Conservation (phyloP, 2,888 invertebrate genomes). For the Diloba caeruleocephala region DNA sequence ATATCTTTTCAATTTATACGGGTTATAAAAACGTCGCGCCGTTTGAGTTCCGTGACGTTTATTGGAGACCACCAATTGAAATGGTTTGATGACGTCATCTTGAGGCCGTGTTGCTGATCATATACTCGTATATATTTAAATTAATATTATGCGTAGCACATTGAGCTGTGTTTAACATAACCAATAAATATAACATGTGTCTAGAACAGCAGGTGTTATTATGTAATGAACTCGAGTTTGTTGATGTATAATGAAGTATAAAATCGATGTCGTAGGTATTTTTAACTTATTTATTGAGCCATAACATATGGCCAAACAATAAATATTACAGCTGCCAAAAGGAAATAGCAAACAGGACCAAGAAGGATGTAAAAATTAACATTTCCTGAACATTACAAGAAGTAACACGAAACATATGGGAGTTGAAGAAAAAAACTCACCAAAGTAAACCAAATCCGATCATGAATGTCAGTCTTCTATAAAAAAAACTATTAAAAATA, state of each 20-base stretch:
- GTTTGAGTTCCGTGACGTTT: conserved; percentile 55
- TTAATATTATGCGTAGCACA: conserved; percentile 32
- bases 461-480: conserved; percentile 77
- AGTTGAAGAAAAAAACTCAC: conserved; percentile 66
- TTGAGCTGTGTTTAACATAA: conserved; percentile 22
- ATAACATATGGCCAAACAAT: conserved; percentile 30
- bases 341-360: conserved; percentile 5
- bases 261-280: conserved; percentile 7
- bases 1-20: conserved; percentile 64
- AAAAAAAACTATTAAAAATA: conserved; percentile 42
- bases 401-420: neutral
- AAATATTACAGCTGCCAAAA: conserved; percentile 14
- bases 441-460: conserved; percentile 87
- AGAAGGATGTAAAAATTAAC: conserved; percentile 3
- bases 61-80: conserved; percentile 53
- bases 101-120: conserved; percentile 34
- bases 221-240: conserved; percentile 28
- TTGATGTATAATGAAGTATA: conserved; percentile 25
- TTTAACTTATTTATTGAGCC: conserved; percentile 8
- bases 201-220: conserved; percentile 42
- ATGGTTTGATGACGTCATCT: conserved; percentile 51
- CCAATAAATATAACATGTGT: conserved; percentile 40
- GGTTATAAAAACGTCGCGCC: conserved; percentile 61
- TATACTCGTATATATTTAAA: conserved; percentile 14
- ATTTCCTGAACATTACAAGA: conserved; percentile 2